A percentile compares a stretch with the other conserved stretches of the same genome.
phyloP scores from a whole-genome alignment of 2,113 vertebrate genomes.

The Phylloscopus trochiloides region DNA sequence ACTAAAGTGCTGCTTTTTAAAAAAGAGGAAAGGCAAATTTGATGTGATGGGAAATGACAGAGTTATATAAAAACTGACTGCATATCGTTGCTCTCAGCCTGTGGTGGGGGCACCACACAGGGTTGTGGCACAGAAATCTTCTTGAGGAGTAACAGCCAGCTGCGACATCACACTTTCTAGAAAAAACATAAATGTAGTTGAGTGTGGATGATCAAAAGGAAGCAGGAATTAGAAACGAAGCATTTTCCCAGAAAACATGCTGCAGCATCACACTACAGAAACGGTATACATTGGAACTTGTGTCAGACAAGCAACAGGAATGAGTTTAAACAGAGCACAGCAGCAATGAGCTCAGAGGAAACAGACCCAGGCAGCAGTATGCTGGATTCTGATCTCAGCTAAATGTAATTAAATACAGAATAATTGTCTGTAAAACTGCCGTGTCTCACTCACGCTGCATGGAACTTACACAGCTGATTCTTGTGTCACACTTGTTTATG shows the following conservation, averaged over 20 bases:
- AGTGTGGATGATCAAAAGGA: background rate
- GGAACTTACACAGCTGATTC: background rate
- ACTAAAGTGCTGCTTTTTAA: background rate
- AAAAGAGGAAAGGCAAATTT: background rate
- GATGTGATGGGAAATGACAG: background rate
- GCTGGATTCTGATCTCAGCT: background rate
- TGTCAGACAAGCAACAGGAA: background rate
- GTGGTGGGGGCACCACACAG: background rate
- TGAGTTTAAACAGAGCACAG: background rate
- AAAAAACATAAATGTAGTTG: background rate
- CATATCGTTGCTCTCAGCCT: background rate
- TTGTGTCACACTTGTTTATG: fast-evolving
- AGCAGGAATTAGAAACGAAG: background rate
- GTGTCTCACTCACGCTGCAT: background rate
- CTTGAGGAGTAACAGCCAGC: background rate
- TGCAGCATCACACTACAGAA: background rate
- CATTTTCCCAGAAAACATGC: background rate
- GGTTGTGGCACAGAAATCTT: background rate
- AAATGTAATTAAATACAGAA: background rate
- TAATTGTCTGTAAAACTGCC: background rate
- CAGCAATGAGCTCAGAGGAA: background rate
- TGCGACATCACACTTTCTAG: background rate
- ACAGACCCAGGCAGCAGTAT: background rate
- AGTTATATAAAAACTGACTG: background rate
- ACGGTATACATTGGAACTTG: background rate